Percentiles rank a stretch among this genome's conserved stretches.
phyloP scores from a whole-genome alignment of 2,797 vertebrate genomes.

The Anableps anableps region DNA sequence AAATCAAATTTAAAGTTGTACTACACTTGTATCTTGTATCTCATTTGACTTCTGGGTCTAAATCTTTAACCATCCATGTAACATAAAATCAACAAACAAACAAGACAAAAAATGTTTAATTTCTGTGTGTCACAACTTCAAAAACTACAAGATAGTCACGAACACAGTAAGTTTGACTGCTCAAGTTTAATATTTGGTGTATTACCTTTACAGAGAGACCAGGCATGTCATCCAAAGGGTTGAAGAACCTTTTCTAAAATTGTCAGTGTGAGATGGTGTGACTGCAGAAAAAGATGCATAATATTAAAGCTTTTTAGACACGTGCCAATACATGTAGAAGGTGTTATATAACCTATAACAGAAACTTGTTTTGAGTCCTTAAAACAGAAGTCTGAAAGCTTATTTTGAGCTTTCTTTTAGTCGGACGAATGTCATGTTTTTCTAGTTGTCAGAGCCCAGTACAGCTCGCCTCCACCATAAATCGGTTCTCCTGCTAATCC shows the following conservation, averaged over 20 bases:
- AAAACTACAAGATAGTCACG: not conserved
- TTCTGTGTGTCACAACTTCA: not conserved
- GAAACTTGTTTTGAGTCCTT: not conserved
- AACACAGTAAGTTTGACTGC: not conserved
- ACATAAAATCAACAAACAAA: not conserved
- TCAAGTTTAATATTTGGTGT: not conserved
- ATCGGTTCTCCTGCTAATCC: not conserved
- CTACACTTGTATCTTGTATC: not conserved
- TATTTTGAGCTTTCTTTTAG: not conserved
- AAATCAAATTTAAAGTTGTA: too few species aligned
- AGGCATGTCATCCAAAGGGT: not conserved
- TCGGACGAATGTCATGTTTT: not conserved
- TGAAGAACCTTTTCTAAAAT: not conserved
- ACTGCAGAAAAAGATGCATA: not conserved
- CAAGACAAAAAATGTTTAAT: not conserved
- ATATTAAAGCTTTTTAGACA: not conserved
- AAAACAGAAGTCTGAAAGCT: not conserved
- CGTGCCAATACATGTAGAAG: not conserved
- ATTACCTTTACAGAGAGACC: not conserved
- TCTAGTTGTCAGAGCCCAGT: too few species aligned
- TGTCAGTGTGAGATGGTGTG: not conserved
- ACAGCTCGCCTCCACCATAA: not conserved
- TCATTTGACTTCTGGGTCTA: not conserved
- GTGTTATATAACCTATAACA: not conserved
- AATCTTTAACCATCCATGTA: not conserved